Evolutionary conservation across 2,888 invertebrate genomes (phyloP), one percentile per base, ranked within the genome.

Genomic region (Orthosia gracilis): DNA sequence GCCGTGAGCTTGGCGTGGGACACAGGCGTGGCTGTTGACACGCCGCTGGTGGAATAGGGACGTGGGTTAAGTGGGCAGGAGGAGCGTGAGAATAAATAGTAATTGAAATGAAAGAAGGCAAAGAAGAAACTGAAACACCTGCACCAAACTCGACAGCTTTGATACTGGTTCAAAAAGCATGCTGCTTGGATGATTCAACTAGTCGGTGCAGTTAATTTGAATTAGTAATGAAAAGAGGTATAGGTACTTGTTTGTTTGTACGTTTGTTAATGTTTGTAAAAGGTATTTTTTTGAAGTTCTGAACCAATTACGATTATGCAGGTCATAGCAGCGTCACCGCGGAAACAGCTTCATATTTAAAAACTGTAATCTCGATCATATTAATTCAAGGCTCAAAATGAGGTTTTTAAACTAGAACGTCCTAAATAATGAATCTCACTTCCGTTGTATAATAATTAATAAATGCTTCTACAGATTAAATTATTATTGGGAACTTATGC

Each of bases 21-120:
- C 45, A 47, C 26, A 63, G 63, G 69, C 67, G 69, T 52, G 82
- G 11, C 59, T 64, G 55, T 62, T 69, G 65, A 45, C 52, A 69
- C n/a, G 31, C 4, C 7, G 17, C 54, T 55, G 52, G 26, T 58
- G 40, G 52, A 21, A 13, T 18, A 52, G 1, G 7, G 26, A 26
- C 23, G 9, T 13, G 5, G 26, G n/a, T 15, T 17, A 11, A 18
- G 49, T 64, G 21, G 52, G 7, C 49, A 21, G 17, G 0, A 18
- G 18, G 13, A 54, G 26, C n/a, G 58, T 71, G 58, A 26, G 40
- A 78, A 50, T 18, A 1, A 50, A 17, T 26, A 21, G 40, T n/a
- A 18, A 54, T 21, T 4, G 1, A 50, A 26, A 21, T 18, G 15
- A 59, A 17, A 47, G 4, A 17, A 59, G 13, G n/a, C 21, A 3